A percentile compares a stretch with the other conserved stretches of the same genome.
phyloP scores from a whole-genome alignment of 2,113 vertebrate species.

The Lepisosteus osseus region DNA sequence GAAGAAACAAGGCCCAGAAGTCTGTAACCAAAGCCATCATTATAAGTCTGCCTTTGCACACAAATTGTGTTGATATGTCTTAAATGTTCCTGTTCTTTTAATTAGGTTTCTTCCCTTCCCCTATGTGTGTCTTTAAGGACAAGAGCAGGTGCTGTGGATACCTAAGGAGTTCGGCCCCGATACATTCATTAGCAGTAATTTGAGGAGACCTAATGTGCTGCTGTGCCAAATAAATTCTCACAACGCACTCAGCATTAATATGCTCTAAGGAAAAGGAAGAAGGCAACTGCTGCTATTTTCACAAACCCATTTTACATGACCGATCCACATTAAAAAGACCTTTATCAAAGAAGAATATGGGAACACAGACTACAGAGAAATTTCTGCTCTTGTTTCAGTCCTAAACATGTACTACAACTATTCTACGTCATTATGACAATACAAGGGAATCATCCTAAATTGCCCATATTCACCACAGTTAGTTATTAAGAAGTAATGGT shows the following conservation, averaged over 20 bases:
- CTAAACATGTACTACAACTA: too few species aligned
- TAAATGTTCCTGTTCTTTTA: neutral
- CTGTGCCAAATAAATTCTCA: conserved; percentile 62
- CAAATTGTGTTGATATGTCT: neutral
- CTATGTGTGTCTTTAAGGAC: conserved; percentile 27
- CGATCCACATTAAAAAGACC: neutral
- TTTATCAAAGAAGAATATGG: neutral
- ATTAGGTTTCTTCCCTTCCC: neutral
- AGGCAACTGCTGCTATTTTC: neutral
- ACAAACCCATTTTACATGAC: neutral
- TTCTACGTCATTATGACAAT: too few species aligned
- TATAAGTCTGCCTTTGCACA: too few species aligned
- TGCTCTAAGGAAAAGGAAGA: neutral
- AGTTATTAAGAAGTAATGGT: too few species aligned
- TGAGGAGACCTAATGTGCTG: conserved; percentile 56
- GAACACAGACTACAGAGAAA: neutral
- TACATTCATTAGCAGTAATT: conserved; percentile 54
- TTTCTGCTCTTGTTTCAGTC: conserved; percentile 3
- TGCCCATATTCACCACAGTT: too few species aligned
- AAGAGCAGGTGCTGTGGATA: conserved; percentile 46
- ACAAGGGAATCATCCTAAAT: too few species aligned
- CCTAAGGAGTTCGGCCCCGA: conserved; percentile 29
- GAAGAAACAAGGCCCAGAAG: neutral
- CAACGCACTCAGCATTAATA: conserved; percentile 32
- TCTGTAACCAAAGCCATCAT: too few species aligned